A percentile compares a stretch with the other conserved stretches of the same genome.
Evolutionary conservation across 2,888 invertebrate species (phyloP).

Genomic region (Ferdinandea cuprea): DNA sequence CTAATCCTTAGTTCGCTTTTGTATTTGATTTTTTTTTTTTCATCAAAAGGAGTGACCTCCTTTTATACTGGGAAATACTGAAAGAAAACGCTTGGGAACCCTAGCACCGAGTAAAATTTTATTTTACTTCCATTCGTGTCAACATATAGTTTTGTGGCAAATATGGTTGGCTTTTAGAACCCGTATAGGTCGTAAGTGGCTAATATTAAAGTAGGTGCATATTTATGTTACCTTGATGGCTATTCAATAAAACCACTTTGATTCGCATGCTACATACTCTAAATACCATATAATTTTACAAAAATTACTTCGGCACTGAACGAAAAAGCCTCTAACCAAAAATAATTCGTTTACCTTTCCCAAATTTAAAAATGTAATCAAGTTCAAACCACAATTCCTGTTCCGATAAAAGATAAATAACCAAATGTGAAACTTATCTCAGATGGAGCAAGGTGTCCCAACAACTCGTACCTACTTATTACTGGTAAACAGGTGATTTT

Average conservation of each 20-base stretch:
- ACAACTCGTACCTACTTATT: background rate
- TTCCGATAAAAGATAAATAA: slow-evolving; percentile 17
- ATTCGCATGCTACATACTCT: background rate
- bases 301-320: background rate
- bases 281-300: background rate
- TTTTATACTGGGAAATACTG: no score
- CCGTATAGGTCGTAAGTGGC: no score
- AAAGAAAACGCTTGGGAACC: no score
- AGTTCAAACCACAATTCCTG: background rate
- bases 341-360: background rate
- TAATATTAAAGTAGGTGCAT: no score
- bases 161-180: no score
- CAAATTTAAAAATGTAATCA: background rate
- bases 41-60: no score
- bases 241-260: background rate
- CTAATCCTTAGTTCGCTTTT: no score
- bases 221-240: background rate
- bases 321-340: background rate
- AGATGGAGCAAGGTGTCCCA: background rate
- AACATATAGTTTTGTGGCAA: no score
- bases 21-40: no score
- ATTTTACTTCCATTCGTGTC: no score
- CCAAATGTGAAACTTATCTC: slow-evolving; percentile 4
- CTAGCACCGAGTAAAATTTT: no score
- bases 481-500: slow-evolving; percentile 14